Base-by-base conservation (phyloP, 2,797 vertebrate genomes). In the Hybognathus amarus region DNA sequence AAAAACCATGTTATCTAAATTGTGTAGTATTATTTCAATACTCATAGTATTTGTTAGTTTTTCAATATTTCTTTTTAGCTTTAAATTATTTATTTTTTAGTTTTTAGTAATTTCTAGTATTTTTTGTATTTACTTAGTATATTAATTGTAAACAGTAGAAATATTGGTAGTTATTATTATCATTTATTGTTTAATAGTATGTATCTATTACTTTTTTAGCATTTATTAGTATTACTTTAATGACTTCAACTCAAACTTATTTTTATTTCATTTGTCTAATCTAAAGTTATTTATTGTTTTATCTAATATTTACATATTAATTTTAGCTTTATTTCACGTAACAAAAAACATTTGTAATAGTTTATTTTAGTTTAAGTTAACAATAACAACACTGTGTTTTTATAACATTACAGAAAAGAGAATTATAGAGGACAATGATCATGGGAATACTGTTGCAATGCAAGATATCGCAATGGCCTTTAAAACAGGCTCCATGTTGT, bases 271-370 rank as follows among this genome's bases (percentile, higher is more conserved):
- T 36, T 36, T 36, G 5, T 36, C 52, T 22, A 9, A 22, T 54
- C 8, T 10, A 8, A 54, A 54, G 8, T 10, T 6, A 6, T 36
- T 27, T 15, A 6, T 27, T 27, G 12, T 27, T 61, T 5, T 1
- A 63, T 15, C 13, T 27, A 30, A 30, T 4, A 4, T n/a, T 11
- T n/a, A 30, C 13, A 7, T 66, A 22, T 67, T 33, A 33, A 38
- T 22, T 8, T 33, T 15, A 63, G 61, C 61, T 30, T 33, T 30
- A 17, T 63, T 33, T 33, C 61, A 17, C 20, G 40, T 22, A 22
- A n/a, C 1, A 2, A 68, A n/a, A 40, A 13, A n/a, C 0, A 1
- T 10, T n/a, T 54, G 1, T 10, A 22, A 22, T 1, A 1, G 3
- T n/a, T 15, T 4, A 42, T 27, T 70, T 69, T 42, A 42, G 38